Base-by-base conservation (phyloP, 2,888 invertebrate species). In the Holacanthella duospinosa region DNA sequence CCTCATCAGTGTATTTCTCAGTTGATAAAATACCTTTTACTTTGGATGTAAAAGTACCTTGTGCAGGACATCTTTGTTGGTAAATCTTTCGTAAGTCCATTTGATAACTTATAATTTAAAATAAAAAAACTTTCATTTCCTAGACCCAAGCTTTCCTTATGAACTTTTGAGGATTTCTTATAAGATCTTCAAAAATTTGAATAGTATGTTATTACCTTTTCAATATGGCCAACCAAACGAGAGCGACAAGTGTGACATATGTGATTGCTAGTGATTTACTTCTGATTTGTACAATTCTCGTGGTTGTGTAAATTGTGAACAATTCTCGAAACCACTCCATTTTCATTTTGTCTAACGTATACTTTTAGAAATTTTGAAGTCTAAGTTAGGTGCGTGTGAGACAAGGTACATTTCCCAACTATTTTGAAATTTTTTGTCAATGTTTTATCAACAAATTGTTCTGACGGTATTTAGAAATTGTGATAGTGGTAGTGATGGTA, bases 61-160 rank as follows among this genome's bases (percentile, higher is more conserved):
- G 75, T 12, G 78, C 76, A 43, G 67, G 65, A 56, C 78, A 78
- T 68, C 75, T 74, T 12, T 77, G 75, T 72, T 80, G 80, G 72
- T 80, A 80, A 19, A 80, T 80, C 70, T 79, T 79, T 57, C 79
- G 76, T 62, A 75, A 78, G 56, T 79, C 74, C 58, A 80, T 76
- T 3, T 76, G 79, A 74, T 74, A 80, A 44, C 79, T 79, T 24
- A 58, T n/a, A n/a, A n/a, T n/a, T n/a, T n/a, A n/a, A n/a, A n/a
- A n/a, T n/a, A n/a, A n/a, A n/a, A n/a, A n/a, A n/a, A n/a, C n/a
- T n/a, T n/a, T n/a, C n/a, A n/a, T n/a, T n/a, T n/a, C n/a, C n/a
- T n/a, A n/a, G n/a, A n/a, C n/a, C n/a, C n/a, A n/a, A n/a, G n/a
- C n/a, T n/a, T n/a, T n/a, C n/a, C n/a, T n/a, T n/a, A n/a, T n/a